Base-by-base conservation (phyloP, 2,797 vertebrate genomes). In the Lithobates sylvaticus region DNA sequence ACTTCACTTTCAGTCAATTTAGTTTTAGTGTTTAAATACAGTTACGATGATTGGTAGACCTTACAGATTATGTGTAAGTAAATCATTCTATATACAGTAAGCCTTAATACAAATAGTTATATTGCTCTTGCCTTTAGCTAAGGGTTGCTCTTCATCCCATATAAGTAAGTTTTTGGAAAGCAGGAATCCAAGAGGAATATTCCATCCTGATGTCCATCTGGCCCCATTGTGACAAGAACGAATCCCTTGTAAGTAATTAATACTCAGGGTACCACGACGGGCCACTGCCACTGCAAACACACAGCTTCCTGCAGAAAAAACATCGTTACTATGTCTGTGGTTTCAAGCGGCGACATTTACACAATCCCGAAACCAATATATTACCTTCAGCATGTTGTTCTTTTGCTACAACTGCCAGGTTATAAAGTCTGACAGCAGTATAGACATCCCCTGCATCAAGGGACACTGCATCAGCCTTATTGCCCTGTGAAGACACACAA, bases 131-230 rank as follows among this genome's bases (percentile, higher is more conserved):
- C 97, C 96, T 86, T 96, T 95, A 89, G 93, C 95, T 77, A 98
- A 93, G 0, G 97, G 94, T 61, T 95, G 94, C 0, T 95, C 91
- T 88, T 97, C 94, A 13, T 93, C 93, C 97, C 97, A 98, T 82
- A 90, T 92, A 85, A 97, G 93, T 64, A 96, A 90, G 90, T 96
- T 97, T 47, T 93, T 94, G 79, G 96, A 96, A 75, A 98, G 92
- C 27, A 98, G 93, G 91, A 97, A 97, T 72, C 97, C 96, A 9
- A 98, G 89, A 0, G 96, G 97, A 18, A 98, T 93, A 88, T 95
- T 98, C 97, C 97, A 98, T 69, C 97, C 97, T 0, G 96, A 94
- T 0, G 97, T 97, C 96, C 97, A 97, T 9, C 95, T 93, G 54
- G 94, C 94, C 73, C 96, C 97, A 2, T 90, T 96, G 92, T 98